A percentile compares a stretch with the other conserved stretches of the same genome.
phyloP scores from a whole-genome alignment of 2,888 invertebrate genomes.

The Cantharis lateralis region DNA sequence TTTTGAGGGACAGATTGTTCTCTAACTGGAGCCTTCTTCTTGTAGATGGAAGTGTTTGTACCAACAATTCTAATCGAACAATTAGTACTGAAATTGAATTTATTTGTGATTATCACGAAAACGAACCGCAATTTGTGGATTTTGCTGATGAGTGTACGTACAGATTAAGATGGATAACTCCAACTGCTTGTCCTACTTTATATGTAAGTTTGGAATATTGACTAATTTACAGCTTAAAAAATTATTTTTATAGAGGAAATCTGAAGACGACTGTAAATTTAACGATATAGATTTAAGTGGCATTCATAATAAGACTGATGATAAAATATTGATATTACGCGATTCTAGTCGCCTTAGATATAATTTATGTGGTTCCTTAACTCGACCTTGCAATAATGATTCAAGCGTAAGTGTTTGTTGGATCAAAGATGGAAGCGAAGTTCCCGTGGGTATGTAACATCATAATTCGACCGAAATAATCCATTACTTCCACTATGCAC shows the following conservation, averaged over 20 bases:
- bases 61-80: background rate
- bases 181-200: constrained; percentile 35
- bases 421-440: constrained; percentile 2
- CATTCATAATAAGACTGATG: background rate
- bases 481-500: background rate
- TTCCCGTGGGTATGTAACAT: constrained; percentile 8
- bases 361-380: constrained; percentile 20
- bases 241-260: background rate
- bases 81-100: constrained; percentile 39
- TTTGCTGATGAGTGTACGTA: constrained; percentile 30
- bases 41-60: constrained; percentile 20
- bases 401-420: constrained; percentile 8
- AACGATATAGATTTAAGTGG: background rate
- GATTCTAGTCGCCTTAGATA: constrained; percentile 13
- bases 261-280: background rate
- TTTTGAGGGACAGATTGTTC: too few relatives aligned
- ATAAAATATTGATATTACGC: background rate
- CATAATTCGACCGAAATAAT: background rate
- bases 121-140: constrained; percentile 34
- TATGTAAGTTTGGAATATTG: constrained; percentile 21
- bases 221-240: background rate
- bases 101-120: constrained; percentile 35
- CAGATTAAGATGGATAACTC: constrained; percentile 37
- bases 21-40: too few relatives aligned
- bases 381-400: constrained; percentile 2